Evolutionary conservation across 2,888 invertebrate species (phyloP).

Genomic region (Nomada hirtipes): DNA sequence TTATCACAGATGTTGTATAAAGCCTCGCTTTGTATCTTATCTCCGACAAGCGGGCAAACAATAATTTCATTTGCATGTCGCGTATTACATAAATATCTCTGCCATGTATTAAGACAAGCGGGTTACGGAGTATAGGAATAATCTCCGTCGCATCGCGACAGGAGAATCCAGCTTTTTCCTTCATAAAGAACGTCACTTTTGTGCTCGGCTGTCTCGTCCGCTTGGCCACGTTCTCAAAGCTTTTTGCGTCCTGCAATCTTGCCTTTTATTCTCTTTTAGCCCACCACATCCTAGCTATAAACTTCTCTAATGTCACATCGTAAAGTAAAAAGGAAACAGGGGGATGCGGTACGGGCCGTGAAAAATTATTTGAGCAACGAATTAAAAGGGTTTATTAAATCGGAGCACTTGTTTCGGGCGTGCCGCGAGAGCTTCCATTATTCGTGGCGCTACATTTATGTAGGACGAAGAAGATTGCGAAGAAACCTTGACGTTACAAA

Average conservation of each 20-base stretch:
- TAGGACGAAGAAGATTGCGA: not conserved
- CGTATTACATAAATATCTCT: constrained; percentile 44
- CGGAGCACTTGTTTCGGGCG: not conserved
- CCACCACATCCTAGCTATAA: not conserved
- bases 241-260: constrained; percentile 29
- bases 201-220: not conserved
- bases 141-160: constrained; percentile 29
- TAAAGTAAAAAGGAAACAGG: not conserved
- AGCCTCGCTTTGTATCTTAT: constrained; percentile 33
- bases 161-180: constrained; percentile 18
- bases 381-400: constrained; percentile 2
- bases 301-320: not conserved
- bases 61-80: constrained; percentile 47
- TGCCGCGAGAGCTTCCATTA: not conserved
- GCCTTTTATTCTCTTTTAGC: not conserved
- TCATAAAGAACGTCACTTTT: constrained; percentile 18
- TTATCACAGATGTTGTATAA: not conserved
- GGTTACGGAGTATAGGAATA: constrained; percentile 15
- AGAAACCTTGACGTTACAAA: constrained; percentile 29
- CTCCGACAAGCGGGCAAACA: constrained; percentile 38
- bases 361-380: not conserved
- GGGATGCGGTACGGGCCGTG: too few relatives aligned
- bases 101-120: constrained; percentile 17
- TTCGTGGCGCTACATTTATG: not conserved
- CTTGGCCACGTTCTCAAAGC: constrained; percentile 19